Evolutionary conservation across 1,140 invertebrate species (phyloP).

Genomic region (Pogonomyrmex barbatus): DNA sequence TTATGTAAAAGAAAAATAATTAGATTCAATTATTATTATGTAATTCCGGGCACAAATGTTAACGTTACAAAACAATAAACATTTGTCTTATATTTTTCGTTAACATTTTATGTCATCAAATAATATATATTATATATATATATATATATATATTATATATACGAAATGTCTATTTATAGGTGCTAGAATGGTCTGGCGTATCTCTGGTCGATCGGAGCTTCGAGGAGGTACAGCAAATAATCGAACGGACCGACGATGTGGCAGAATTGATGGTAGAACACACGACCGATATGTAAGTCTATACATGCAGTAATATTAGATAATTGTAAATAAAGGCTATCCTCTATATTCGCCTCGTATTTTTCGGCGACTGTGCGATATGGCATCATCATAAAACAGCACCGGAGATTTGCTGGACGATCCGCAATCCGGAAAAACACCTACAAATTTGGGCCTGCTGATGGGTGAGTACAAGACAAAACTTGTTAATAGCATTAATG

Average conservation of each 20-base stretch:
- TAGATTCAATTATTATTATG: not conserved
- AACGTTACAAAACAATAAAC: not conserved
- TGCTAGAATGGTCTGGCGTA: conserved; percentile 94
- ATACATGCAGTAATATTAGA: conserved; percentile 27
- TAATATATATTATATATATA: not conserved
- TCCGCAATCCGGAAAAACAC: conserved; percentile 83
- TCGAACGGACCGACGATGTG: conserved; percentile 93
- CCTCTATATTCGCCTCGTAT: conserved; percentile 12
- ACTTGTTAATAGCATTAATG: not conserved
- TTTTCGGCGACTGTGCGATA: conserved; percentile 16
- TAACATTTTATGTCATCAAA: not conserved
- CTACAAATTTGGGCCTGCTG: conserved; percentile 84
- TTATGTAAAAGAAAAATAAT: not conserved
- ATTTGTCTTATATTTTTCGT: not conserved
- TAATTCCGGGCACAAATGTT: not conserved
- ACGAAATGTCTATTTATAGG: conserved; percentile 81
- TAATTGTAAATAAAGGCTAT: conserved; percentile 22
- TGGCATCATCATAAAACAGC: conserved; percentile 80
- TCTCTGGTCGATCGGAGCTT: conserved; percentile 95
- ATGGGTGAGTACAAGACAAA: conserved; percentile 82
- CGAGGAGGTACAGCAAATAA: conserved; percentile 93
- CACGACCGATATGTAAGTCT: conserved; percentile 89
- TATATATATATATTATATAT: not conserved
- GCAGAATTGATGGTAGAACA: conserved; percentile 94
- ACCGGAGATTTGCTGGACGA: conserved; percentile 87